Evolutionary conservation across 2,113 vertebrate genomes (phyloP), one percentile per base, ranked within the genome.

Genomic region (Trogon surrucura): DNA sequence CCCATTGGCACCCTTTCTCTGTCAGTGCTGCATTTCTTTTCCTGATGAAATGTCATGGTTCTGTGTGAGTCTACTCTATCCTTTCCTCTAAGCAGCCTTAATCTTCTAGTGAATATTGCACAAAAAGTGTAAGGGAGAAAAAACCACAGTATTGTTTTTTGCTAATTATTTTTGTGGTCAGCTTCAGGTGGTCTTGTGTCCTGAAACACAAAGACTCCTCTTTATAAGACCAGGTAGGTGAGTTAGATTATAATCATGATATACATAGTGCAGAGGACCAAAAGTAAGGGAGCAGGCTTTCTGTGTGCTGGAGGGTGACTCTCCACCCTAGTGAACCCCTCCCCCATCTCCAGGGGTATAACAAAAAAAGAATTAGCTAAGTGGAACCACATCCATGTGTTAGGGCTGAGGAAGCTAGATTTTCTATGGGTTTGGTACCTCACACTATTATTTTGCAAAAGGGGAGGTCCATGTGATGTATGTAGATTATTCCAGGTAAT

Each of bases 361-460:
- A 9, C 2, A 36, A 44, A 86, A 85, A 80, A 17, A 11, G 2
- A 2, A 16, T 32, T 72, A 34, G 7, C 32, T 72, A 69, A 62
- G 45, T 65, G 69, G 27, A 82, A 72, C 36, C 0, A 0, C 3
- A 6, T 57, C 91, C 48, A 56, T 13, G 30, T 0, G 0, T 56
- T 34, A 27, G 27, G 20, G 67, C 13, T 41, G 41, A 64, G 9
- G 1, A 29, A 78, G 9, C 10, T 78, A 29, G 22, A 41, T 58
- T 73, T 53, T 50, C 1, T 45, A 10, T 66, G 21, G 6, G 6
- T 56, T 75, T 80, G 29, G 29, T 70, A 44, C 5, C 44, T 87
- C 21, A 16, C 3, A 0, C 48, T 84, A 50, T 41, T 58, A 34
- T 82, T 91, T 38, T 14, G 30, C 3, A 1, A 57, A 79, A 53